These are phyloP conservation scores for Thysanoteuthis rhombus DNA, from an alignment of 2,888 invertebrate species.

Conservation along the genomic window DNA sequence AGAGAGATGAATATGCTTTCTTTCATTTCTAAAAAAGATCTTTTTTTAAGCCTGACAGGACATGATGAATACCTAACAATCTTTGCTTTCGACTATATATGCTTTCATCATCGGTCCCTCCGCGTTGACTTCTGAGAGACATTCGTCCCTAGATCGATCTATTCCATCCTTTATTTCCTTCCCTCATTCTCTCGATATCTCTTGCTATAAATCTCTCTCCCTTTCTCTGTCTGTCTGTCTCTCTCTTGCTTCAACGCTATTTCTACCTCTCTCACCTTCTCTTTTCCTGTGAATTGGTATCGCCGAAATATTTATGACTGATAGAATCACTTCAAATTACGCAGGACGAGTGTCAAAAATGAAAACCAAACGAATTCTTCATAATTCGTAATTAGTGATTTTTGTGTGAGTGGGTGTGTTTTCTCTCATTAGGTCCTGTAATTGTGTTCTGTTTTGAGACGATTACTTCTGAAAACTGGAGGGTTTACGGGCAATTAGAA, in stretches of 20 bases:
- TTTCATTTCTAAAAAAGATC: neutral
- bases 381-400: neutral
- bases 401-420: too few relatives aligned
- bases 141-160: neutral
- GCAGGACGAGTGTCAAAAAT: neutral
- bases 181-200: neutral
- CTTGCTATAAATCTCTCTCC: neutral
- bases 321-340: neutral
- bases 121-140: neutral
- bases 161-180: too few relatives aligned
- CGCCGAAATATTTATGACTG: neutral
- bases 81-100: neutral
- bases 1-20: neutral
- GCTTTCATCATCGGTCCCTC: neutral
- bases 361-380: neutral
- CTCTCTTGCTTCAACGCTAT: too few relatives aligned
- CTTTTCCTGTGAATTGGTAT: neutral
- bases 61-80: neutral
- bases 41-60: neutral
- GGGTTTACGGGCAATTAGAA: neutral
- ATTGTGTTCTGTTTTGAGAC: neutral
- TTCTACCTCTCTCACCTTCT: too few relatives aligned
- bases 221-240: too few relatives aligned
- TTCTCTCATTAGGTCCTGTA: neutral
- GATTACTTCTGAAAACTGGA: neutral